A percentile compares a stretch with the other conserved stretches of the same genome.
Evolutionary conservation across 2,888 invertebrate species (phyloP).

Genomic region (Morpho helenor): DNA sequence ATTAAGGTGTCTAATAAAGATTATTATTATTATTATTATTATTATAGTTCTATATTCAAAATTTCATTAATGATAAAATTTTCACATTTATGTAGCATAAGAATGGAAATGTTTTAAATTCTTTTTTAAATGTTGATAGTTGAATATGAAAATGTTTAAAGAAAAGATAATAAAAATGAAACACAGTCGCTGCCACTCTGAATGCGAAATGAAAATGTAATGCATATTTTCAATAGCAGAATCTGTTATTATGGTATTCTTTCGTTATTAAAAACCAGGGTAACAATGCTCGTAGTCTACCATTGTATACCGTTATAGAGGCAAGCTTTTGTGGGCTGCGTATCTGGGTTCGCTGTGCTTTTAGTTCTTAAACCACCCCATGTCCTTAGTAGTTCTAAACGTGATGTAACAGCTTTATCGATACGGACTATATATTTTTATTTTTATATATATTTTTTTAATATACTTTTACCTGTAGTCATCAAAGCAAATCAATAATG

Average conservation of each 20-base stretch:
- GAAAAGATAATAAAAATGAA: slow-evolving; percentile 6
- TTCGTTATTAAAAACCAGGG: slow-evolving; percentile 35
- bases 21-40: no score
- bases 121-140: slow-evolving; percentile 1
- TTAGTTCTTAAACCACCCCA: slow-evolving; percentile 61
- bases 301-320: slow-evolving; percentile 46
- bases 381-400: slow-evolving; percentile 33
- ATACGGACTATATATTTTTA: no score
- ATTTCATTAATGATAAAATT: no score
- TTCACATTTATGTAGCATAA: no score
- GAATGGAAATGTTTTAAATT: no score
- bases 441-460: not conserved
- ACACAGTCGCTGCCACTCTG: slow-evolving; percentile 4
- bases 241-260: slow-evolving; percentile 31
- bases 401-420: slow-evolving; percentile 29
- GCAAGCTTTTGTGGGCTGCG: slow-evolving; percentile 66
- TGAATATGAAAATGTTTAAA: slow-evolving; percentile 8
- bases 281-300: slow-evolving; percentile 42
- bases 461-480: no score
- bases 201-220: slow-evolving; percentile 10
- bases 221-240: slow-evolving; percentile 22
- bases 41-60: no score
- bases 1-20: no score
- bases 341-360: slow-evolving; percentile 54
- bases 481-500: not conserved